A percentile compares a stretch with the other conserved stretches of the same genome.
These are phyloP conservation scores for Hylia prasina DNA, from an alignment of 2,113 vertebrate species.

Conservation along the genomic window DNA sequence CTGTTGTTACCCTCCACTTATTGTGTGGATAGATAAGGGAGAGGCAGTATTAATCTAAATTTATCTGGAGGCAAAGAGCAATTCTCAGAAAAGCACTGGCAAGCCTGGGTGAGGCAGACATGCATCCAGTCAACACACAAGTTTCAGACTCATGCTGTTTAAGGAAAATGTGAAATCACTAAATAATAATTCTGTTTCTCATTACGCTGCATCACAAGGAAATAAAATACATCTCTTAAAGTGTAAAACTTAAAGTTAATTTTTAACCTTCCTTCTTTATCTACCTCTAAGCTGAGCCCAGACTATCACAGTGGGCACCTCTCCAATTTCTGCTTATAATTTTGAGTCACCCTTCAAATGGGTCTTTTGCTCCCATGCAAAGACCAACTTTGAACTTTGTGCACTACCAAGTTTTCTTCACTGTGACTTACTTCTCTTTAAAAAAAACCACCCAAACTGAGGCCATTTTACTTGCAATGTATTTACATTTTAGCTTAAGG, in stretches of 20 bases:
- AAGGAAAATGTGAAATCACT: background rate
- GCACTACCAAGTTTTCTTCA: background rate
- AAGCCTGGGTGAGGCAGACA: background rate
- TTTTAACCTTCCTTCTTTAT: conserved; percentile 29
- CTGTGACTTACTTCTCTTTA: background rate
- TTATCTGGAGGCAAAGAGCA: background rate
- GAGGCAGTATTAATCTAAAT: background rate
- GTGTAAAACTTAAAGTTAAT: conserved; percentile 4
- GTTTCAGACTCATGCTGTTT: background rate
- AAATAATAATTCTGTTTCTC: background rate
- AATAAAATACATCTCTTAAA: background rate
- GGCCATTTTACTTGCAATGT: background rate
- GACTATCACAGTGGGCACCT: background rate
- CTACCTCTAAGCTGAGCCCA: background rate
- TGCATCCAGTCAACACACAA: background rate
- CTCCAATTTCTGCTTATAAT: background rate
- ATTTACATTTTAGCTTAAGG: background rate
- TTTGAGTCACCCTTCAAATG: background rate
- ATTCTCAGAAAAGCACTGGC: background rate
- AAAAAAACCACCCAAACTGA: background rate
- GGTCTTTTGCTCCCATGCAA: background rate
- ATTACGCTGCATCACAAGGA: background rate
- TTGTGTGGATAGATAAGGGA: background rate
- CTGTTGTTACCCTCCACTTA: background rate
- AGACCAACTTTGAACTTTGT: background rate